These are phyloP conservation scores for Atrichornis clamosus DNA, from an alignment of 2,113 vertebrate genomes.

Conservation along the genomic window DNA sequence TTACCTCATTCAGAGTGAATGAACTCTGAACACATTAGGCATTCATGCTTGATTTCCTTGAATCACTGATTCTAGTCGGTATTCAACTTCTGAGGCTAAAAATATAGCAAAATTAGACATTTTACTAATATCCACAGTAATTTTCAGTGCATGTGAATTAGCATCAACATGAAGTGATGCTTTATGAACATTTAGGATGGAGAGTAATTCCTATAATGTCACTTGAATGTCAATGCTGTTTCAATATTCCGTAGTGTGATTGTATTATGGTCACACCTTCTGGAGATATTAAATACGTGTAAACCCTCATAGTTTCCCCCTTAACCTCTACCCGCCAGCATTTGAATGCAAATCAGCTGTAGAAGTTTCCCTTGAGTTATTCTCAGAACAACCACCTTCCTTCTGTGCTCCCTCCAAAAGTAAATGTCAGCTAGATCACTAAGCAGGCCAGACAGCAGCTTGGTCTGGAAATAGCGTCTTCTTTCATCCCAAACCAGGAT, in stretches of 20 bases:
- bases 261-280: not conserved
- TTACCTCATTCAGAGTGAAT: not conserved
- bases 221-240: not conserved
- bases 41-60: not conserved
- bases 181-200: not conserved
- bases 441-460: conserved; percentile 2
- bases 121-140: not conserved
- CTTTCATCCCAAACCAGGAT: not conserved
- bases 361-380: conserved; percentile 4
- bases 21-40: not conserved
- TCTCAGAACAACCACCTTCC: conserved; percentile 2
- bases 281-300: not conserved
- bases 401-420: conserved; percentile 25
- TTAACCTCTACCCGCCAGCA: not conserved
- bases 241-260: not conserved
- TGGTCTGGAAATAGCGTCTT: not conserved
- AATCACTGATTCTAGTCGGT: not conserved
- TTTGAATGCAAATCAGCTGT: conserved; percentile 32
- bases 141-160: not conserved
- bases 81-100: conserved; percentile 29
- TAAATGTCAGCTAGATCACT: conserved; percentile 40
- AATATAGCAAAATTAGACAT: not conserved
- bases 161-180: not conserved
- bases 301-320: not conserved
- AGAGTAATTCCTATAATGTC: not conserved